Evolutionary conservation across 2,797 vertebrate species (phyloP).

Genomic region (Margarornis squamiger): DNA sequence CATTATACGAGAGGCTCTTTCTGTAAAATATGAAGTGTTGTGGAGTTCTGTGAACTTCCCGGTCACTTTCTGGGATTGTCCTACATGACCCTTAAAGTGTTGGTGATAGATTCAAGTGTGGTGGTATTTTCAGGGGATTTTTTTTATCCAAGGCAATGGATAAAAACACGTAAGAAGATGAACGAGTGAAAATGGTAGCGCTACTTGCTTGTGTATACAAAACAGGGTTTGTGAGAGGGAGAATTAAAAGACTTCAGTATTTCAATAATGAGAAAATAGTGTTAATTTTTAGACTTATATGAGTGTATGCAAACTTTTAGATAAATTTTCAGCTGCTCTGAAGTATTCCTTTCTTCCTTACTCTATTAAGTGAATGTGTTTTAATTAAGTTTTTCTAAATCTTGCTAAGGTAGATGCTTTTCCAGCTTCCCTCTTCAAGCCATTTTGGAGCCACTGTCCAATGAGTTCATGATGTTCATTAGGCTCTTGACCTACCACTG

Average conservation of each 20-base stretch:
- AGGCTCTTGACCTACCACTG: neutral
- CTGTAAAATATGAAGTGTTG: neutral
- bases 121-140: neutral
- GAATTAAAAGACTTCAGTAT: neutral
- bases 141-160: neutral
- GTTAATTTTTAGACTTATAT: neutral
- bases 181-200: neutral
- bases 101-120: conserved; percentile 2
- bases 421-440: neutral
- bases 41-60: neutral
- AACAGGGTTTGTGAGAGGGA: neutral
- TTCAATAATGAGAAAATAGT: neutral
- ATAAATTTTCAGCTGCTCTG: neutral
- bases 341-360: neutral
- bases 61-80: neutral
- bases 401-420: neutral
- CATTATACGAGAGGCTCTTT: neutral
- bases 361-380: neutral
- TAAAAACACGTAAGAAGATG: neutral
- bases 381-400: neutral
- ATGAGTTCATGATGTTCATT: neutral
- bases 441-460: neutral
- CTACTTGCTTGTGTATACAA: neutral
- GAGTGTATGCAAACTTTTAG: neutral
- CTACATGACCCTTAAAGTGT: neutral